Evolutionary conservation across 30 jellyfish, hydroid and myxozoan species (phyloP), one percentile per base, ranked within the genome.

Genomic region (Aurelia aurita): DNA sequence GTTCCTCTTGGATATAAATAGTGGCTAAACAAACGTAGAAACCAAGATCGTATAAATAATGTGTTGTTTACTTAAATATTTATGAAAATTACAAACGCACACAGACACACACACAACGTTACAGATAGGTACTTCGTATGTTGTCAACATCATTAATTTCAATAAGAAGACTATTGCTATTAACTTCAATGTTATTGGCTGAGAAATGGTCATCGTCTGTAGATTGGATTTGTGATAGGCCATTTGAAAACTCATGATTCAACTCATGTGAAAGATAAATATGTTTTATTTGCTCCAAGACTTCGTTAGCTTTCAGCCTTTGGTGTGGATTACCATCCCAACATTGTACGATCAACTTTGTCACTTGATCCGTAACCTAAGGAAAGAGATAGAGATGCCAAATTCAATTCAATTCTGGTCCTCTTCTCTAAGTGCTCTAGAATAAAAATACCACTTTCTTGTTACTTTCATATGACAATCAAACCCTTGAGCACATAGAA

Each of bases 281-380:
- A 12, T 46, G 46, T 65, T 73, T 61, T 11, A 86, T 67, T 73
- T 86, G 74, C 13, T 86, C 39, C 43, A 73, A 15, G 54, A 75
- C 54, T 51, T 74, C 58, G 19, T 86, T 77, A 23, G 89, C 78
- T 31, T 82, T 68, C 35, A 19, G 35, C 27, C 93, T 34, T 61
- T 44, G 25, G 2, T 26, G 46, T 63, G 87, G 86, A 59, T 66
- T 22, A 25, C 45, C 58, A 59, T 71, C 74, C 93, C 93, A 83
- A 62, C 93, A 83, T 44, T 22, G 45, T 3, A 25, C 63, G 18
- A 83, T 83, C 79, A 83, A 29, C 28, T 46, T 49, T 39, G 66
- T 55, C 15, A 83, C 29, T 25, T 83, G 51, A 35, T 35, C 26
- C 47, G 28, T 45, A 1, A 44, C 73, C 93, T 83, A 60, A 39